Base-by-base conservation (phyloP, 1,140 invertebrate genomes). In the Sipha flava region DNA sequence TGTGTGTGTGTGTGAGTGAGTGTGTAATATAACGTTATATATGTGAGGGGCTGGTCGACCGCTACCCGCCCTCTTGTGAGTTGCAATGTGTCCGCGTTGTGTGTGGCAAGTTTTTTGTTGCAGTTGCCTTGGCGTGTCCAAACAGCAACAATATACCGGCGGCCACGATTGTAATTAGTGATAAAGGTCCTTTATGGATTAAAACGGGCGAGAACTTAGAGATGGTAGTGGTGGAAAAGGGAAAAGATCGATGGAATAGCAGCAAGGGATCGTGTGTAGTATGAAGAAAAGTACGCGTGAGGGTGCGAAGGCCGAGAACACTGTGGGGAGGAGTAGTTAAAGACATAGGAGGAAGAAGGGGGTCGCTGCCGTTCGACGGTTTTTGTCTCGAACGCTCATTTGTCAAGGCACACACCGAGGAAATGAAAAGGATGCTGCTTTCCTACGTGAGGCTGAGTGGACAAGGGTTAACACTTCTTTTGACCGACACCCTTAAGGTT, bases 321-420 rank as follows among this genome's bases (percentile, higher is more conserved):
- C 7, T 2, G 5, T 14, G 45, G 1, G 1, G 49, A 54, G 49
- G 10, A 21, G n/a, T 12, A 21, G 72, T 3, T 52, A 31, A n/a
- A 23, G 37, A 26, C 10, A 29, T 10, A 43, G 73, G 26, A 29
- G 12, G 31, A 10, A 3, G 21, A 59, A 77, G 49, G 34, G 47
- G 6, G 3, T 7, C 21, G 40, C 70, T 49, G 70, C 52, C 73
- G 73, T 77, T 77, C 73, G 49, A 77, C 52, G 73, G 73, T 77
- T 77, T 77, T 77, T 77, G 73, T 77, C 73, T 77, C 73, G 73
- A 77, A 77, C 73, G 73, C 73, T 77, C 73, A 77, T 77, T 77
- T 77, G 73, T 77, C 73, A 77, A 77, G 73, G 73, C 49, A 37
- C 52, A 59, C 7, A 34, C 73, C 23, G 49, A 57, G 49, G 52